Base-by-base conservation (phyloP, 2,888 invertebrate species). In the Aspidiotus rigidus region DNA sequence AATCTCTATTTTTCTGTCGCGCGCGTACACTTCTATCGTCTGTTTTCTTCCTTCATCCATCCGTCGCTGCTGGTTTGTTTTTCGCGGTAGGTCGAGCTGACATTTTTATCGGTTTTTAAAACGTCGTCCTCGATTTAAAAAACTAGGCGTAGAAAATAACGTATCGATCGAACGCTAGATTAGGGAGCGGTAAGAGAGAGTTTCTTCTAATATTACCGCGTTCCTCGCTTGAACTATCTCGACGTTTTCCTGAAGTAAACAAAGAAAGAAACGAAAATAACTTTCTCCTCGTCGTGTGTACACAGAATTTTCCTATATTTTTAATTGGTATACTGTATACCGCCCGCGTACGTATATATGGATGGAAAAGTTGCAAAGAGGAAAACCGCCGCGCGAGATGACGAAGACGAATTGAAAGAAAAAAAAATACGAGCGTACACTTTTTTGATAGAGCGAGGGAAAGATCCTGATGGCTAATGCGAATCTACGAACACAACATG, bases 141-240 rank as follows among this genome's bases (percentile, higher is more conserved):
- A 59, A 59, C 59, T 59, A 59, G 59, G 59, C 59, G 59, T 64
- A 64, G 55, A 54, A 64, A 63, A 63, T 63, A 63, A 63, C 54
- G 63, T 63, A 64, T 64, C 64, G 64, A 64, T 64, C 64, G 64
- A 64, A 40, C 59, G 59, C 59, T 59, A 59, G 59, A 59, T 59
- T 59, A 59, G 59, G 59, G 59, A 59, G 59, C 59, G 59, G 16
- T 17, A 28, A 59, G 28, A 59, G 59, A 59, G 59, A 59, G 59
- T 6, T 17, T 7, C 59, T 17, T 7, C 28, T 59, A 39, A 59
- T 59, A 59, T 7, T 13, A 6, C 28, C 28, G 28, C 59, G 59
- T 59, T 39, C 59, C 59, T 28, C 28, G 28, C 28, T 59, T 10
- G 39, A 59, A 59, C 59, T 39, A 59, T 28, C 59, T 39, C 59